Percentiles rank a stretch among this genome's conserved stretches.
These are phyloP conservation scores for Cataglyphis hispanica DNA, from an alignment of 1,140 invertebrate genomes.

Conservation along the genomic window DNA sequence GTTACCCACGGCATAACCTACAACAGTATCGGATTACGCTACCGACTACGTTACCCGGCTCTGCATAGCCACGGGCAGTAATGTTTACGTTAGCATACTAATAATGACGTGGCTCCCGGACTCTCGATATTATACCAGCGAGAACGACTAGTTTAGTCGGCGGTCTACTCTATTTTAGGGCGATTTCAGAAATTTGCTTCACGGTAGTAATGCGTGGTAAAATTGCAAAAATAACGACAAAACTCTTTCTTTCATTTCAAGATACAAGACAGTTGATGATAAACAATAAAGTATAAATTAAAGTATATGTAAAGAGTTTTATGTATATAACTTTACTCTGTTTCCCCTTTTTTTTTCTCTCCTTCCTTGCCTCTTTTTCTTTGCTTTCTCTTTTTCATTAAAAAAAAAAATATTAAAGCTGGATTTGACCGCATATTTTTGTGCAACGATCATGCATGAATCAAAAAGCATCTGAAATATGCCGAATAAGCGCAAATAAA, in stretches of 20 bases:
- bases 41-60: constrained; percentile 31
- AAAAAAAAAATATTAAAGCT: constrained; percentile 3
- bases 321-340: too few species aligned
- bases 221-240: constrained; percentile 25
- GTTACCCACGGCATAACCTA: constrained; percentile 46
- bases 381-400: not conserved
- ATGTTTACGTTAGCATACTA: constrained; percentile 64
- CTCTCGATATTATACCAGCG: constrained; percentile 56
- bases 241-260: not conserved
- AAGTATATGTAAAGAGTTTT: too few species aligned
- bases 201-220: not conserved
- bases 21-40: constrained; percentile 59
- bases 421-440: constrained; percentile 4
- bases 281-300: not conserved
- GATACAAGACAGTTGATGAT: not conserved
- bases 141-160: constrained; percentile 44
- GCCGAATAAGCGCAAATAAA: not conserved
- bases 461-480: not conserved
- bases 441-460: constrained; percentile 1
- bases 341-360: too few species aligned
- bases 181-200: constrained; percentile 36
- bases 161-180: constrained; percentile 35
- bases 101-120: constrained; percentile 61
- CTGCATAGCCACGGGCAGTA: constrained; percentile 56
- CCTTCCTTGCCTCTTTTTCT: too few species aligned